These are phyloP conservation scores for Hybognathus amarus DNA, from an alignment of 2,797 vertebrate species.

Conservation along the genomic window DNA sequence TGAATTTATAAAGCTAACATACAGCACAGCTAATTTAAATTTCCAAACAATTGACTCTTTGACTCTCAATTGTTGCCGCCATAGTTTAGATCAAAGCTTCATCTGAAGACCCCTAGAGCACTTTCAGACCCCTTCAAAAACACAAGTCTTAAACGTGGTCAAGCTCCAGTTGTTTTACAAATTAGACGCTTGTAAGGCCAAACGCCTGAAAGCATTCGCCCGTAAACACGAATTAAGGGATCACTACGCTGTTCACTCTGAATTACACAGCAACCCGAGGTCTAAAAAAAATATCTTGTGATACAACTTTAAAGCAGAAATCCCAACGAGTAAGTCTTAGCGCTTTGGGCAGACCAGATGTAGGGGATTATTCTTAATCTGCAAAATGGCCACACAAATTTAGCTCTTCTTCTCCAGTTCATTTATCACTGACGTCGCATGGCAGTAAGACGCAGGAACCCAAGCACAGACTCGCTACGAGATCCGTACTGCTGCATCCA, in stretches of 20 bases:
- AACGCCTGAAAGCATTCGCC: conserved; percentile 45
- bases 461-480: conserved; percentile 16
- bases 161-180: conserved; percentile 56
- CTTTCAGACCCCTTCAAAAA: conserved; percentile 28
- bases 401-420: conserved; percentile 35
- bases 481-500: conserved; percentile 20
- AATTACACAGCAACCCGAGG: conserved; percentile 24
- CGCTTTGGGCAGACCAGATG: conserved; percentile 46
- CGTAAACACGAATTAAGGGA: conserved; percentile 27
- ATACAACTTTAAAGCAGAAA: conserved; percentile 34
- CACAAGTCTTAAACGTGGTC: conserved; percentile 37
- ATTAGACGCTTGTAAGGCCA: conserved; percentile 48
- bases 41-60: not conserved
- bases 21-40: not conserved
- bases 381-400: conserved; percentile 48
- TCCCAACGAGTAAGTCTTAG: conserved; percentile 41
- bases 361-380: conserved; percentile 52
- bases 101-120: conserved; percentile 2
- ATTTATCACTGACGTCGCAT: conserved; percentile 25
- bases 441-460: conserved; percentile 23
- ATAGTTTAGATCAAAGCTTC: not conserved
- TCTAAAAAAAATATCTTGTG: conserved; percentile 29
- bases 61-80: too few relatives aligned
- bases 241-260: conserved; percentile 19
- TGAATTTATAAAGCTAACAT: not conserved